Conservation (phyloP, 2,113 vertebrate species). For the Megaleporinus macrocephalus region DNA sequence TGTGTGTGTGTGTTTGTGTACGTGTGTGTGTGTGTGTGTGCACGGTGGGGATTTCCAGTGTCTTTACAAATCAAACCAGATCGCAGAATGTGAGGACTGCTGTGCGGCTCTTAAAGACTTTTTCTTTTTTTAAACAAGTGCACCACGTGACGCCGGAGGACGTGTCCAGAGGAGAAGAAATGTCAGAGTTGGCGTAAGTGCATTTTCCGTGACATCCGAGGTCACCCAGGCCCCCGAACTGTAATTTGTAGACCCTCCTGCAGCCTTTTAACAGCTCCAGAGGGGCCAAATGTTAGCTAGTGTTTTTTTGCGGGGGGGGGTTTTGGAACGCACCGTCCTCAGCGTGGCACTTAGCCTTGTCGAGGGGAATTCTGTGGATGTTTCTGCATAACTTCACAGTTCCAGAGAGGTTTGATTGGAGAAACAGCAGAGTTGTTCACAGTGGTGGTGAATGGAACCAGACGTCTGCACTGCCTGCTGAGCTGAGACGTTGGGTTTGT, state of each 20-base stretch:
- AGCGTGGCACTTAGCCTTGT: neutral
- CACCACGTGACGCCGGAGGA: neutral
- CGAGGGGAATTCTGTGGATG: too few relatives aligned
- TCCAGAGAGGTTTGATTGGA: too few relatives aligned
- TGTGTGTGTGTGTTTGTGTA: slow-evolving; percentile 15
- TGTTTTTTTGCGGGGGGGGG: neutral
- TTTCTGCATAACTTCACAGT: too few relatives aligned
- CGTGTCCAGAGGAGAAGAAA: slow-evolving; percentile 19
- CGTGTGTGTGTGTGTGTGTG: too few relatives aligned
- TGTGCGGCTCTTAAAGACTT: neutral
- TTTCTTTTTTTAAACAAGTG: neutral
- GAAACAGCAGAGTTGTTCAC: too few relatives aligned
- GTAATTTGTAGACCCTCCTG: slow-evolving; percentile 23
- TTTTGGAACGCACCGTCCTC: neutral
- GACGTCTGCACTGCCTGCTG: too few relatives aligned
- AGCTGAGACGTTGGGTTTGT: too few relatives aligned
- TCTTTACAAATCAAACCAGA: slow-evolving; percentile 23
- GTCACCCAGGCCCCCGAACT: neutral
- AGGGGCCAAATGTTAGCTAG: neutral
- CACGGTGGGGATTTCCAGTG: slow-evolving; percentile 50
- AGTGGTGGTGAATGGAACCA: too few relatives aligned
- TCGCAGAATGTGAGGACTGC: neutral
- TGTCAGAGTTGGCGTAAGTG: slow-evolving; percentile 30
- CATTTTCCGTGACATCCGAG: slow-evolving; percentile 22
- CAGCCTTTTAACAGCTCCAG: neutral